Evolutionary conservation across 2,797 vertebrate species (phyloP).

Genomic region (Somateria mollissima): DNA sequence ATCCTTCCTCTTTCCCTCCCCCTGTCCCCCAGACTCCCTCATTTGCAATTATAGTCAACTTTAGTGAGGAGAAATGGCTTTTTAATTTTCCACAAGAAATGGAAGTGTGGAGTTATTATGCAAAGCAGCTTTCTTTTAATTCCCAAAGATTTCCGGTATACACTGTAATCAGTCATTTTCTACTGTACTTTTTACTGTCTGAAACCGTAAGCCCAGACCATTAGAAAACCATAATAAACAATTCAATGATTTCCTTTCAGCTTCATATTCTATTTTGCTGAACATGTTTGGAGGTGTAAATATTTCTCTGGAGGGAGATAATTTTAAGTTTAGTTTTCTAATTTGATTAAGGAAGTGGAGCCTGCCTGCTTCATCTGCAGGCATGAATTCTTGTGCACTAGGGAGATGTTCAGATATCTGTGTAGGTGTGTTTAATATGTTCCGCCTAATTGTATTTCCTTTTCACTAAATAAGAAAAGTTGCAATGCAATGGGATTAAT

Average conservation of each 20-base stretch:
- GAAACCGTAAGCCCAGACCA: constrained; percentile 24
- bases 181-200: constrained; percentile 34
- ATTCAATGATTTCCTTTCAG: constrained; percentile 70
- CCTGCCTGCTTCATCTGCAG: constrained; percentile 26
- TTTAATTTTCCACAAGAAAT: constrained; percentile 63
- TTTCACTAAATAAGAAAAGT: constrained; percentile 70
- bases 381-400: not conserved
- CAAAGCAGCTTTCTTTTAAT: constrained; percentile 61
- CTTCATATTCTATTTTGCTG: constrained; percentile 59
- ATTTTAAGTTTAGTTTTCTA: constrained; percentile 71
- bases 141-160: constrained; percentile 63
- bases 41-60: constrained; percentile 33
- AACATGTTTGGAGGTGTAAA: constrained; percentile 65
- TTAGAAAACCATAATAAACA: constrained; percentile 60
- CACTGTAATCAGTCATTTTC: constrained; percentile 61
- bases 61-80: constrained; percentile 43
- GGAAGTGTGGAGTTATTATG: constrained; percentile 58
- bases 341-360: constrained; percentile 73
- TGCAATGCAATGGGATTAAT: constrained; percentile 60
- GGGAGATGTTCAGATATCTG: constrained; percentile 63
- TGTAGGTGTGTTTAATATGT: constrained; percentile 80
- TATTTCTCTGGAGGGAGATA: constrained; percentile 71
- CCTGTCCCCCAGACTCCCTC: constrained; percentile 1
- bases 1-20: not conserved
- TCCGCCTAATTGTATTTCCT: constrained; percentile 77